Conservation (phyloP, 2,113 vertebrate species). For the Bucco capensis region DNA sequence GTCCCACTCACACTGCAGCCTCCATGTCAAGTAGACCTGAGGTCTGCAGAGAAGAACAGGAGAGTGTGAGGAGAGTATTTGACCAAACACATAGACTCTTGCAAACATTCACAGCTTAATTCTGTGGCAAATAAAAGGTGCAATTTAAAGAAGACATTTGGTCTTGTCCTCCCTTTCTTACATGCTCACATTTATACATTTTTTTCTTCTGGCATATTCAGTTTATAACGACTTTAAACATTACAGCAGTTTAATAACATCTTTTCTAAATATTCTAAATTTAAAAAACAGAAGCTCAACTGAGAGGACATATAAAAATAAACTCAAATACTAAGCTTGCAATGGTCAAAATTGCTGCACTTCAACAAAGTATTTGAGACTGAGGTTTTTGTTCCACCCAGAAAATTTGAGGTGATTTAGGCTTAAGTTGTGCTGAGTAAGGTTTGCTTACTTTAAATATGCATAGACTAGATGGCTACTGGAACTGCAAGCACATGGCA, state of each 20-base stretch:
- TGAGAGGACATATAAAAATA: not conserved
- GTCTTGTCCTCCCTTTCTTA: not conserved
- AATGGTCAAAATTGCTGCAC: not conserved
- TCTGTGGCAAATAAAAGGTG: not conserved
- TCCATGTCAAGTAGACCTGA: conserved; percentile 11
- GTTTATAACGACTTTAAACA: not conserved
- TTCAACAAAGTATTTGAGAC: not conserved
- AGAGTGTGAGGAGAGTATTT: not conserved
- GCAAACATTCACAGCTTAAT: not conserved
- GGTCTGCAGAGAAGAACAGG: not conserved
- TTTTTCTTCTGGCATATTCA: not conserved
- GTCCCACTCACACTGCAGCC: not conserved
- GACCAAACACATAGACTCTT: not conserved
- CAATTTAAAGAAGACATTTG: not conserved
- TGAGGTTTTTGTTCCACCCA: not conserved
- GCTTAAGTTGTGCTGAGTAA: not conserved
- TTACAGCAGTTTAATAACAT: not conserved
- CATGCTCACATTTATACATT: not conserved
- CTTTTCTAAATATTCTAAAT: not conserved
- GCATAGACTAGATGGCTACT: not conserved
- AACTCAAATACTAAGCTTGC: not conserved
- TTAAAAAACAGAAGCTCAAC: not conserved
- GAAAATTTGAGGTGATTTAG: not conserved
- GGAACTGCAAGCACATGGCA: not conserved
- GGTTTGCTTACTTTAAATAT: not conserved